These are phyloP conservation scores for Drosophila neotestacea DNA, from an alignment of 2,888 invertebrate species.

Conservation along the genomic window DNA sequence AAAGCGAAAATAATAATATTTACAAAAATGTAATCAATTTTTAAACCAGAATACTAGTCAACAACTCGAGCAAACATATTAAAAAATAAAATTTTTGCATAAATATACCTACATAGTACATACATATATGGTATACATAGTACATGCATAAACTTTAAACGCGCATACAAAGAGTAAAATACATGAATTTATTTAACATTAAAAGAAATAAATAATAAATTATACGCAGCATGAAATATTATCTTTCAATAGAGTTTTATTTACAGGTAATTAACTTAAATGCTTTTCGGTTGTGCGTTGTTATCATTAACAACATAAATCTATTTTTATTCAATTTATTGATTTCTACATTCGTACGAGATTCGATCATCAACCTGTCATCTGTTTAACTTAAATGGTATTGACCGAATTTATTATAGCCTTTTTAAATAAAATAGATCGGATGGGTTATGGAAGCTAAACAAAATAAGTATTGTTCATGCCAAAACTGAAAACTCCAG, in stretches of 20 bases:
- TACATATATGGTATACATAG: slow-evolving; percentile 4
- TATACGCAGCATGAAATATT: slow-evolving; percentile 5
- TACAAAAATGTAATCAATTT: slow-evolving; percentile 34
- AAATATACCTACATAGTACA: slow-evolving; percentile 6
- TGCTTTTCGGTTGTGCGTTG: too few relatives aligned
- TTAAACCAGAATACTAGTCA: slow-evolving; percentile 66
- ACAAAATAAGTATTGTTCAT: too few relatives aligned
- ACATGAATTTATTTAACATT: slow-evolving; percentile 60
- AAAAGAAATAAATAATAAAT: slow-evolving; percentile 24
- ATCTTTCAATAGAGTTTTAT: not conserved
- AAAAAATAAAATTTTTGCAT: slow-evolving; percentile 31
- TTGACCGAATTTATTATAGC: too few relatives aligned
- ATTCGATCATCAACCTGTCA: too few relatives aligned
- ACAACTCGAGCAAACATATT: slow-evolving; percentile 37
- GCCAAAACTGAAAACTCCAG: too few relatives aligned
- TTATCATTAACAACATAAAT: too few relatives aligned
- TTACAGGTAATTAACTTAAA: too few relatives aligned
- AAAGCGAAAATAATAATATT: slow-evolving; percentile 43
- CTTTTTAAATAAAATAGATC: too few relatives aligned
- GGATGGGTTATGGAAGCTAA: too few relatives aligned
- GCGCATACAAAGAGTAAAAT: slow-evolving; percentile 21
- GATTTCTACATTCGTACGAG: too few relatives aligned
- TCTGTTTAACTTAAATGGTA: too few relatives aligned
- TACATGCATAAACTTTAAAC: slow-evolving; percentile 5
- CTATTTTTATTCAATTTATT: too few relatives aligned